Base-by-base conservation (phyloP, 2,888 invertebrate species). In the Drosophila siamana region DNA sequence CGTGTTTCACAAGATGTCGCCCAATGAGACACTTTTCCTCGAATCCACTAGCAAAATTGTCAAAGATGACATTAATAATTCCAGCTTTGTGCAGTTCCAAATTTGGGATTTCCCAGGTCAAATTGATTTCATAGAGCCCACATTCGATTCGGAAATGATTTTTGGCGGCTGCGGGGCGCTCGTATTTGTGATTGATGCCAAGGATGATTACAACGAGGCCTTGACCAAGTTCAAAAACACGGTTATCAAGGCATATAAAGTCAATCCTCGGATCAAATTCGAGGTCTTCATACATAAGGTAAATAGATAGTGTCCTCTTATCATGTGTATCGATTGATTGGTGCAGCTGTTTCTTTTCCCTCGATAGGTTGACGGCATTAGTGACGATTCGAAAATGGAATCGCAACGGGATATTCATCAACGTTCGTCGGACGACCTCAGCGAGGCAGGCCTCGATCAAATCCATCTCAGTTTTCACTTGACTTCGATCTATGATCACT, bases 1-100 rank as follows among this genome's bases (percentile, higher is more conserved):
- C 4, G 99, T 99, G n/a, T 99, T 99, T 92, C 99, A 99, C 92
- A 99, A 99, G 93, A 99, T 99, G 98, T 98, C 99, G 2, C 99
- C 99, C 1, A 99, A 99, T 93, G 99, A 99, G 93, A 99, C 99
- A 0, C 93, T 99, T 57, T 99, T 99, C 91, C 93, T 99, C 74
- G 99, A 99, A 92, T 98, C 98, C 76, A 99, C 99, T 51, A 98
- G 98, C 92, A 98, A 99, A 94, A 98, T 99, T 81, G 97, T 98
- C 2, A 99, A 98, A 93, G 99, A 99, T 93, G 98, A 99, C 91
- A 98, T 99, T 72, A 98, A 98, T 86, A 98, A 98, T 92, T 94
- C 94, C 80, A 92, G 99, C 88, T 99, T 99, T 94, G 98, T 99
- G 52, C 99, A 99, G 92, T 99, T 99, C 93, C 98, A 99, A 95